Evolutionary conservation across 2,797 vertebrate genomes (phyloP).

Genomic region (Acestrorhynchus altus): DNA sequence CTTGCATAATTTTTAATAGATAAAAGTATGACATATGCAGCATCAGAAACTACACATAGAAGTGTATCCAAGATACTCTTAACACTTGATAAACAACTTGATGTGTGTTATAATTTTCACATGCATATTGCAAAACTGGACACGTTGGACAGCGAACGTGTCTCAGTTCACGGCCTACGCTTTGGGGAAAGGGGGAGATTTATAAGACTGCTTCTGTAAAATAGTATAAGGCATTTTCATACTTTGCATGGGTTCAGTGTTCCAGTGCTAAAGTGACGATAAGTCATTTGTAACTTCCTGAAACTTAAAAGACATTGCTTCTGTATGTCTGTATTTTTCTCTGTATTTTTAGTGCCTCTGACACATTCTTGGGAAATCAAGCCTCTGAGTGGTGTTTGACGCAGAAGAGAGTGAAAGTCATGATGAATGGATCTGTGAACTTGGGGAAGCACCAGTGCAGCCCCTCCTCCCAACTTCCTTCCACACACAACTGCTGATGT

Average conservation of each 20-base stretch:
- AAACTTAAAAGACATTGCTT: not conserved
- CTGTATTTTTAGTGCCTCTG: not conserved
- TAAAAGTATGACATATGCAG: too few relatives aligned
- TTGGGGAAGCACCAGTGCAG: not conserved
- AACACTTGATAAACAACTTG: too few relatives aligned
- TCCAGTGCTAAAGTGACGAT: not conserved
- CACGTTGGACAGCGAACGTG: too few relatives aligned
- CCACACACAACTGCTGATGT: not conserved
- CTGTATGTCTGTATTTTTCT: not conserved
- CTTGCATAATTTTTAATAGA: too few relatives aligned
- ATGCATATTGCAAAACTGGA: too few relatives aligned
- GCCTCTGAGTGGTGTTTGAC: constrained; percentile 5
- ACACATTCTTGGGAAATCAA: constrained; percentile 18
- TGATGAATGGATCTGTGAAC: constrained; percentile 11
- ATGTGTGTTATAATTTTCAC: too few relatives aligned
- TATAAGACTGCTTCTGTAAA: not conserved
- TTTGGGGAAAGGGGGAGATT: not conserved
- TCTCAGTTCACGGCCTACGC: too few relatives aligned
- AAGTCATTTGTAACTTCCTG: not conserved
- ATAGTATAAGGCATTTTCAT: not conserved
- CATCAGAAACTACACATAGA: too few relatives aligned
- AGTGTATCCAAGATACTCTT: too few relatives aligned
- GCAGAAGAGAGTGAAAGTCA: constrained; percentile 16
- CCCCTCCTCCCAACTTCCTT: not conserved
- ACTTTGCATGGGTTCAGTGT: not conserved